These are phyloP conservation scores for Phalera bucephala DNA, from an alignment of 2,888 invertebrate species.

Conservation along the genomic window DNA sequence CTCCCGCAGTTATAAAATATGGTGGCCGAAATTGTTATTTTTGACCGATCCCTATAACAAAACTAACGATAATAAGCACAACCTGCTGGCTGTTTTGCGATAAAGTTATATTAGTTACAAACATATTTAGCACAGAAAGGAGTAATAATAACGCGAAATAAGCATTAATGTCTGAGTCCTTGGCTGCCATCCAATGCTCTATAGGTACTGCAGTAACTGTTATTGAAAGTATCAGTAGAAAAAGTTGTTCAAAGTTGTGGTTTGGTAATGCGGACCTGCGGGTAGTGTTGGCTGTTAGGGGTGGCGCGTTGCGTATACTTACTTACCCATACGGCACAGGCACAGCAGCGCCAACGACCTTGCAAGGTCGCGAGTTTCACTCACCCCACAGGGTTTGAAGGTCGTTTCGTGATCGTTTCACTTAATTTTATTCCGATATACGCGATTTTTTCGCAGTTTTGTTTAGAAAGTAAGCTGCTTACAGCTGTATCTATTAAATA, in stretches of 20 bases:
- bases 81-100: neutral
- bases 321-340: conserved; percentile 34
- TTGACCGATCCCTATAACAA: neutral
- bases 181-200: conserved; percentile 25
- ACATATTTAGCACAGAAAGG: neutral
- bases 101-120: neutral
- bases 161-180: conserved; percentile 15
- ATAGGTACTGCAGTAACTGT: conserved; percentile 15
- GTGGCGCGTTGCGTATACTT: conserved; percentile 34
- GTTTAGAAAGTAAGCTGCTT: conserved; percentile 1
- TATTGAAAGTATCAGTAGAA: conserved; percentile 20
- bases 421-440: conserved; percentile 33
- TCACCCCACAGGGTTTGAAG: conserved; percentile 34
- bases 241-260: conserved; percentile 9
- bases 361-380: conserved; percentile 55
- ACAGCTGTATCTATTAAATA: too few species aligned
- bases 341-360: conserved; percentile 54
- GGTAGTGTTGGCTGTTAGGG: conserved; percentile 21
- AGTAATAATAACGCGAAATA: neutral
- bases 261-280: conserved; percentile 28
- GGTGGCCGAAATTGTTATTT: conserved; percentile 9
- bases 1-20: conserved; percentile 22
- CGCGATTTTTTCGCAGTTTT: conserved; percentile 6
- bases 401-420: conserved; percentile 33
- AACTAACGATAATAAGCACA: neutral